A percentile compares a stretch with the other conserved stretches of the same genome.
Conservation (phyloP, 2,113 vertebrate genomes). For the Pitta sordida region DNA sequence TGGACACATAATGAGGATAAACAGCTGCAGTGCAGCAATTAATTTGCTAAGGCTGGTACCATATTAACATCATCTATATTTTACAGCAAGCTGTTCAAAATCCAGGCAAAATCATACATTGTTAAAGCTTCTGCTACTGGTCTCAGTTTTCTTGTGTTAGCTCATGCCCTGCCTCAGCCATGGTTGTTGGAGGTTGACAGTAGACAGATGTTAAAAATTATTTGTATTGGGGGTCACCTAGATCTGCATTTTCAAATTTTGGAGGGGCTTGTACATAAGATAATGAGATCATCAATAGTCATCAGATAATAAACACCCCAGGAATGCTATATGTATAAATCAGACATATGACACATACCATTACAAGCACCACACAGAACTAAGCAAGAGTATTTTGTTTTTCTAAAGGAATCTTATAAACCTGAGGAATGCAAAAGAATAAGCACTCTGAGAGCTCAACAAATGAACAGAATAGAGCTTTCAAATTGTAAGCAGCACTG, state of each 20-base stretch:
- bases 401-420: background rate
- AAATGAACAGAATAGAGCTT: background rate
- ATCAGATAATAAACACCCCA: background rate
- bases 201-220: background rate
- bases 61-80: background rate
- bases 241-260: background rate
- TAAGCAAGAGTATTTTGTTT: background rate
- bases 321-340: background rate
- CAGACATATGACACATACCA: background rate
- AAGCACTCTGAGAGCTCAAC: background rate
- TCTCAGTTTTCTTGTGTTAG: background rate
- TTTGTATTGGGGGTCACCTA: background rate
- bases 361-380: background rate
- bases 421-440: background rate
- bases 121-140: background rate
- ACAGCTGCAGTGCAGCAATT: background rate
- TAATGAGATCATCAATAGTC: background rate
- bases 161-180: background rate
- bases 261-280: background rate
- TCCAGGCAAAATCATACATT: background rate
- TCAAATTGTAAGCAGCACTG: slow-evolving; percentile 11
- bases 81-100: background rate
- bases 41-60: background rate
- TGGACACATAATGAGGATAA: background rate
- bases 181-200: background rate